Evolutionary conservation across 2,797 vertebrate species (phyloP), one percentile per base, ranked within the genome.

Genomic region (Sebastes paucispinis): DNA sequence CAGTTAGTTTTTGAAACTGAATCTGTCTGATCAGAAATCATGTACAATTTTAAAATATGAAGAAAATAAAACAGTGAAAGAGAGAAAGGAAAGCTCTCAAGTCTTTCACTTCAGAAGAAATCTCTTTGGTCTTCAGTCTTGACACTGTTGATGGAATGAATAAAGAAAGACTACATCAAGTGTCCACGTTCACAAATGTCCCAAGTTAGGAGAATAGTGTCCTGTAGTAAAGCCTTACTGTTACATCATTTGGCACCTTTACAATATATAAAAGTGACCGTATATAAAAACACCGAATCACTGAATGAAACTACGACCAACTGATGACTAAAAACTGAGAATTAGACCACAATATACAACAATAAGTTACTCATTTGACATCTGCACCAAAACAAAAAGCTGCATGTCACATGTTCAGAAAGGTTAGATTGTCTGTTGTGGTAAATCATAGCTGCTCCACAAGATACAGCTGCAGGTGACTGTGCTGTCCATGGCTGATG

Each of bases 101-200:
- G n/a, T 54, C 14, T 34, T 10, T 54, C 67, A 71, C 31, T 69
- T 69, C 58, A 66, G 32, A 73, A 60, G 24, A 76, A 72, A 57
- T 63, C 6, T 87, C 87, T 92, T 89, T 90, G 86, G 87, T 88
- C 63, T 81, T 88, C 64, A 81, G 74, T 77, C 86, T 84, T 79
- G 63, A 68, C 60, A 58, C 20, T 69, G 54, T 60, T 68, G 36
- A 76, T 62, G 58, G 22, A 57, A 32, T 54, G 31, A 85, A 83
- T 25, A 52, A 63, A 74, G 50, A 69, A 77, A 55, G 27, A n/a
- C 13, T 55, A 67, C 13, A 52, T 71, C 20, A 54, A 18, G 34
- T 69, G 62, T 77, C 80, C 87, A 88, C 84, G 13, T 54, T 69
- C 73, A 72, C 60, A 86, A 55, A 85, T 58, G 67, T 77, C 24